These are phyloP conservation scores for Ptychoptera contaminata DNA, from an alignment of 2,888 invertebrate species.

Conservation along the genomic window DNA sequence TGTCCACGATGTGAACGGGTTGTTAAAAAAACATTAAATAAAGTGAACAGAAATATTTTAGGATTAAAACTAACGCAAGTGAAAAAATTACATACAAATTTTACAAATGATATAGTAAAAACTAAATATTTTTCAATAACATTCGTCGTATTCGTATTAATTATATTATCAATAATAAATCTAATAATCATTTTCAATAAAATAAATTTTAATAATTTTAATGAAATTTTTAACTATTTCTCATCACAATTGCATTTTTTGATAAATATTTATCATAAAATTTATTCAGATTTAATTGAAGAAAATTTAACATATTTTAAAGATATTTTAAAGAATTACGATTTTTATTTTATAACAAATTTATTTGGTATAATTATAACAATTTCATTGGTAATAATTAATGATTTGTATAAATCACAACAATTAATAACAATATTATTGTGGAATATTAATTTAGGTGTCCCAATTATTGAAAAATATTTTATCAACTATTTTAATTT, in stretches of 20 bases:
- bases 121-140: no score
- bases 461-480: not conserved
- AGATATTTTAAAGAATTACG: not conserved
- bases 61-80: constrained; percentile 33
- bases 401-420: not conserved
- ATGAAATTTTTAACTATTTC: no score
- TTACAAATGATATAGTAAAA: no score
- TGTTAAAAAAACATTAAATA: constrained; percentile 45
- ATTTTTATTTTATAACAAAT: not conserved
- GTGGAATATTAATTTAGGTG: not conserved
- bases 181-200: no score
- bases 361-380: not conserved
- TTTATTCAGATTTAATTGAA: not conserved
- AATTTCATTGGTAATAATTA: not conserved
- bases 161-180: no score
- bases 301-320: not conserved
- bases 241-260: no score
- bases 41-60: constrained; percentile 51
- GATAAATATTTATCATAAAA: not conserved
- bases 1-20: constrained; percentile 53
- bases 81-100: no score
- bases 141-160: no score
- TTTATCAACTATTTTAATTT: not conserved
- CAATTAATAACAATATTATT: not conserved
- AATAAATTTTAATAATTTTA: no score